Evolutionary conservation across 2,797 vertebrate genomes (phyloP).

Genomic region (Sebastes matsubarae): DNA sequence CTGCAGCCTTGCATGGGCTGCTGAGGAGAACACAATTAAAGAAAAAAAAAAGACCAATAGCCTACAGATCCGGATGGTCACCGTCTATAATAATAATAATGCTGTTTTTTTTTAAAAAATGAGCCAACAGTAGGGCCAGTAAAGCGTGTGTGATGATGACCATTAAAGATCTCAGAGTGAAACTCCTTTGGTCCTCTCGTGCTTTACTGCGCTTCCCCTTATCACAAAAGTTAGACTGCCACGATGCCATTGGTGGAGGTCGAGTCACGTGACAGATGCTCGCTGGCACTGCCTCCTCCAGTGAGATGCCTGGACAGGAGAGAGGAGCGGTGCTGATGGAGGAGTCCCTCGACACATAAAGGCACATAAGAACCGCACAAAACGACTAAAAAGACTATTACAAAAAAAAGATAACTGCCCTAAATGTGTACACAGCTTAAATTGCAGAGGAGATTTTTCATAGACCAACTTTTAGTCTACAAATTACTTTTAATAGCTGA

Average conservation of each 20-base stretch:
- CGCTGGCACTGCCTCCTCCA: slow-evolving; percentile 3
- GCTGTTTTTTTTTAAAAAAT: neutral
- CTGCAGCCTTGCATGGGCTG: slow-evolving; percentile 55
- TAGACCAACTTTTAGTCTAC: neutral
- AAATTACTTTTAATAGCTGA: no score
- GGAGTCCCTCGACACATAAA: neutral
- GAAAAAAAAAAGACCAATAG: neutral
- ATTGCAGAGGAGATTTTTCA: neutral
- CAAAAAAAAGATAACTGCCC: neutral
- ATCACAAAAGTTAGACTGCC: slow-evolving; percentile 52
- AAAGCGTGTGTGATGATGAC: slow-evolving; percentile 10
- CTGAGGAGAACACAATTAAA: neutral
- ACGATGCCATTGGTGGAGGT: slow-evolving; percentile 69
- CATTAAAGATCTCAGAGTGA: slow-evolving; percentile 43
- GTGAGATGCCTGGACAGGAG: slow-evolving; percentile 48
- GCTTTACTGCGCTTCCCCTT: slow-evolving; percentile 69
- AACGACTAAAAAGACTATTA: neutral
- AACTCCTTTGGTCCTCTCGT: slow-evolving; percentile 45
- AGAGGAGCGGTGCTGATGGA: slow-evolving; percentile 28
- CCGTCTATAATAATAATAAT: neutral
- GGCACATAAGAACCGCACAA: neutral
- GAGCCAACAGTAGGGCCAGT: neutral
- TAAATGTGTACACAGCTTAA: neutral
- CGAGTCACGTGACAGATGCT: slow-evolving; percentile 71
- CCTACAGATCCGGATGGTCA: slow-evolving; percentile 10